Evolutionary conservation across 2,888 invertebrate genomes (phyloP).

Genomic region (Nycteola revayana): DNA sequence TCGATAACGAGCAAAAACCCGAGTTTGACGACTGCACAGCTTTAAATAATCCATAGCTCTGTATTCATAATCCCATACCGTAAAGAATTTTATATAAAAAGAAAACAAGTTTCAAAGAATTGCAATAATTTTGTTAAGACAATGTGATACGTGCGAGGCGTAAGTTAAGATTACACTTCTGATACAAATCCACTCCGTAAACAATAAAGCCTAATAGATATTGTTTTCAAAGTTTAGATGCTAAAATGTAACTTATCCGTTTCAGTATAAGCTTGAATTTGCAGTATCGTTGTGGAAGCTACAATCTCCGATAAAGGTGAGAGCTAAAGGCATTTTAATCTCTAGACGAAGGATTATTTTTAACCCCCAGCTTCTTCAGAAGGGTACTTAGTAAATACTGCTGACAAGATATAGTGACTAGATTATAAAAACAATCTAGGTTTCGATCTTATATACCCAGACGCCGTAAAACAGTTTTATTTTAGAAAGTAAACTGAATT

Average conservation of each 20-base stretch:
- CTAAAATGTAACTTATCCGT: slow-evolving; percentile 35
- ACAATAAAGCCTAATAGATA: slow-evolving; percentile 60
- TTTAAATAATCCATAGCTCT: too few species aligned
- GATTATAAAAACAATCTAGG: slow-evolving; percentile 40
- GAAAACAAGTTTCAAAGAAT: slow-evolving; percentile 11
- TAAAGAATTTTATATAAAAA: too few species aligned
- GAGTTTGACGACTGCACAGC: slow-evolving; percentile 26
- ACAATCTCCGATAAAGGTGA: slow-evolving; percentile 44
- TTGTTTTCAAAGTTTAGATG: slow-evolving; percentile 24
- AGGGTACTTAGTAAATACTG: slow-evolving; percentile 45
- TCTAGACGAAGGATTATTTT: slow-evolving; percentile 56
- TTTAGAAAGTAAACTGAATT: slow-evolving; percentile 40
- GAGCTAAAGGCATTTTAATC: slow-evolving; percentile 47
- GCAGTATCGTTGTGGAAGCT: too few species aligned
- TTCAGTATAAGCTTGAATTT: too few species aligned
- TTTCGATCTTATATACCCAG: slow-evolving; percentile 32
- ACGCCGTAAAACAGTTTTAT: slow-evolving; percentile 28
- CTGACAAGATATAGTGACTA: slow-evolving; percentile 42
- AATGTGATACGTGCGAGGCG: slow-evolving; percentile 11
- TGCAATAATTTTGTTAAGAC: slow-evolving; percentile 9
- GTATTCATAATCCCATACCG: too few species aligned
- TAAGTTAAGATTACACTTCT: slow-evolving; percentile 52
- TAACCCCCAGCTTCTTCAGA: slow-evolving; percentile 48
- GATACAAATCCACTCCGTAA: slow-evolving; percentile 62
- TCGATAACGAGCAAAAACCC: slow-evolving; percentile 38